Percentiles rank a stretch among this genome's conserved stretches.
Conservation (phyloP, 2,888 invertebrate species). For the Subacronicta megacephala region DNA sequence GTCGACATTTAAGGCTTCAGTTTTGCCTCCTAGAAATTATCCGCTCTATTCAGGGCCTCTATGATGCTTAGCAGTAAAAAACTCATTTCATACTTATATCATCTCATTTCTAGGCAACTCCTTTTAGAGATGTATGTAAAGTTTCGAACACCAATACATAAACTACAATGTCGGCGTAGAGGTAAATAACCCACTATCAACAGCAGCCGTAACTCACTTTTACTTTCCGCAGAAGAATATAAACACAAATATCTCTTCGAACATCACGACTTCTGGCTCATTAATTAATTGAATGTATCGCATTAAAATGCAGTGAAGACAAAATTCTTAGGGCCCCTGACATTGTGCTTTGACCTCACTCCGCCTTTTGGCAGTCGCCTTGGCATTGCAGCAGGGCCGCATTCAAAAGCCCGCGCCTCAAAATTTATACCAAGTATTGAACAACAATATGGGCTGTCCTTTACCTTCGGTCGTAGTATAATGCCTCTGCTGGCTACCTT, state of each 20-base stretch:
- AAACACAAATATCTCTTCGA: constrained; percentile 18
- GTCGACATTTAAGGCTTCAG: too few relatives aligned
- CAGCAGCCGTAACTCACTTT: constrained; percentile 26
- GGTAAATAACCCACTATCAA: constrained; percentile 26
- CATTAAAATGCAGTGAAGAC: constrained; percentile 65
- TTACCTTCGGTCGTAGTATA: constrained; percentile 50
- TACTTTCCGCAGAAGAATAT: constrained; percentile 20
- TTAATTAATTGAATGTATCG: constrained; percentile 38
- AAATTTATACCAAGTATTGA: constrained; percentile 65
- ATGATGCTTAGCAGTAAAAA: too few relatives aligned
- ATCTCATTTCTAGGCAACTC: too few relatives aligned
- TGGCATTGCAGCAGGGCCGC: constrained; percentile 85
- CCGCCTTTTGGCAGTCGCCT: constrained; percentile 85
- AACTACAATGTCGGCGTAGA: not conserved
- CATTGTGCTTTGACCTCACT: constrained; percentile 83
- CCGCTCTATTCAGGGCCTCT: too few relatives aligned
- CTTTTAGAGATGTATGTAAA: not conserved
- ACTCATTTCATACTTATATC: too few relatives aligned
- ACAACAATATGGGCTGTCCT: constrained; percentile 48
- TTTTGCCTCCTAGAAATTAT: too few relatives aligned
- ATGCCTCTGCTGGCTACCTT: constrained; percentile 30
- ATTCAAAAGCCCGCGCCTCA: constrained; percentile 70
- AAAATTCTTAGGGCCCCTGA: constrained; percentile 87
- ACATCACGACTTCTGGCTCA: constrained; percentile 20
- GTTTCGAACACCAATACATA: constrained; percentile 12